These are phyloP conservation scores for Clarias laeviceps DNA, from an alignment of 2,797 vertebrate species.

Conservation along the genomic window DNA sequence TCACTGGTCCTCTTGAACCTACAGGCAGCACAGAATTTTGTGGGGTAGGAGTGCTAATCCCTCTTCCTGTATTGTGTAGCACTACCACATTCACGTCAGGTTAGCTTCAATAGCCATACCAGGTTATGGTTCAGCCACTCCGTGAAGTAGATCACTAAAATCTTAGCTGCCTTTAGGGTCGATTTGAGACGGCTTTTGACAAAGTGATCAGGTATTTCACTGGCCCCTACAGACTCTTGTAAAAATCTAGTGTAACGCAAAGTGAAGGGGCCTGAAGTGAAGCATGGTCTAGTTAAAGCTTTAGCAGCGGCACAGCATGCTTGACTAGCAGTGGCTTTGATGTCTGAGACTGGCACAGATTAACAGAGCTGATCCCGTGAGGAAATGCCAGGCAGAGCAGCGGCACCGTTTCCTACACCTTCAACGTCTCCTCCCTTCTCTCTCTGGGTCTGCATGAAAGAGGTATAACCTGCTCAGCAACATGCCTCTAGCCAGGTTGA, in stretches of 20 bases:
- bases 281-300: conserved; percentile 23
- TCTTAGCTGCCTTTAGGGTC: background rate
- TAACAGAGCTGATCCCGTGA: conserved; percentile 36
- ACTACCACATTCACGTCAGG: background rate
- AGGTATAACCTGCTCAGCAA: conserved; percentile 49
- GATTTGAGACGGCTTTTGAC: too few species aligned
- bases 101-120: background rate
- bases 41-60: background rate
- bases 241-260: conserved; percentile 10
- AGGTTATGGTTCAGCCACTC: background rate
- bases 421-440: conserved; percentile 24
- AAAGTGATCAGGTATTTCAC: background rate
- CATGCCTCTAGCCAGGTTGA: conserved; percentile 36
- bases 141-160: background rate
- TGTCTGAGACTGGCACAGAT: conserved; percentile 42
- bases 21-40: too few species aligned
- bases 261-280: conserved; percentile 3
- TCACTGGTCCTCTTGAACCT: too few species aligned
- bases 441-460: conserved; percentile 35
- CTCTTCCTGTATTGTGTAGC: background rate
- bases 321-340: conserved; percentile 35
- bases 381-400: conserved; percentile 35
- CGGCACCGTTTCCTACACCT: conserved; percentile 41
- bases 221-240: background rate
- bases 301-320: conserved; percentile 16